phyloP scores from a whole-genome alignment of 2,888 invertebrate genomes.

The Lathronympha strigana region DNA sequence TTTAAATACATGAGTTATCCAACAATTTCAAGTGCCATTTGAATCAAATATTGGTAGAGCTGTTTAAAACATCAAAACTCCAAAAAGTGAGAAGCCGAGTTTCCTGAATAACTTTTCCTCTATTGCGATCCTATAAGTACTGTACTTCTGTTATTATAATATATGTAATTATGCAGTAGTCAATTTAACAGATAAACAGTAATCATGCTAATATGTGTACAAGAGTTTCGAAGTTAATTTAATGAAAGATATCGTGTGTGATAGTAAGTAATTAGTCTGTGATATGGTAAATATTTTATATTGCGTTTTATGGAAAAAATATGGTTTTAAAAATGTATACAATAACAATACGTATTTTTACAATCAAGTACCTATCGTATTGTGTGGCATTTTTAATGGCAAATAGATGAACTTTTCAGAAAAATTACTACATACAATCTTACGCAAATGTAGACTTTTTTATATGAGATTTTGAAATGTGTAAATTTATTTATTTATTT shows the following conservation, averaged over 20 bases:
- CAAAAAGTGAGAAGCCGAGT: slow-evolving; percentile 3
- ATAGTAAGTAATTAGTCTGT: background rate
- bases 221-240: background rate
- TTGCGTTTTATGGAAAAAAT: background rate
- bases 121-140: background rate
- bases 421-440: background rate
- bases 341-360: background rate
- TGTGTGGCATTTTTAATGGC: background rate
- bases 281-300: background rate
- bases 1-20: slow-evolving; percentile 52
- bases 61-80: background rate
- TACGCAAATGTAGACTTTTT: background rate
- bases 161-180: background rate
- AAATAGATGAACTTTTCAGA: background rate
- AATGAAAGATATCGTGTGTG: background rate
- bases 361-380: background rate
- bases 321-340: background rate
- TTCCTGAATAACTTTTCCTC: background rate
- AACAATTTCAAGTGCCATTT: slow-evolving; percentile 33
- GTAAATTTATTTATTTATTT: no score
- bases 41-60: slow-evolving; percentile 8
- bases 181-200: background rate
- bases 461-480: background rate
- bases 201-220: background rate
- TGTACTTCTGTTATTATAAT: background rate